Conservation (phyloP, 2,888 invertebrate species). For the Lathronympha strigana region DNA sequence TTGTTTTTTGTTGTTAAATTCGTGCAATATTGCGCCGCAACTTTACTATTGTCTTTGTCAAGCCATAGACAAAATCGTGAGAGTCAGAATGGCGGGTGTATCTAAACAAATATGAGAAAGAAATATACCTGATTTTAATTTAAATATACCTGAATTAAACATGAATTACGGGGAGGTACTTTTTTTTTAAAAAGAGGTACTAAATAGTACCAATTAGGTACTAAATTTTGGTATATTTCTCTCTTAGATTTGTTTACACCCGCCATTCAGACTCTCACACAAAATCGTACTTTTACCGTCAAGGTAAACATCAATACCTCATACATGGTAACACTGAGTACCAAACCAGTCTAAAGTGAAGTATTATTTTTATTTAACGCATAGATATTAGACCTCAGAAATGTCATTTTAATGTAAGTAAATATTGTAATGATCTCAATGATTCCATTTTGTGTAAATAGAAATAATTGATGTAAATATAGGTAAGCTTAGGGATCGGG, state of each 20-base stretch:
- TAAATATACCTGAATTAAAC: too few species aligned
- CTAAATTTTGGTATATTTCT: too few species aligned
- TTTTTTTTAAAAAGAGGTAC: too few species aligned
- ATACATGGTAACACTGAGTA: conserved; percentile 65
- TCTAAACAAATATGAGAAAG: too few species aligned
- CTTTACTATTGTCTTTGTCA: conserved; percentile 47
- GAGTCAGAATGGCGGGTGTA: too few species aligned
- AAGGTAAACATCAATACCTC: conserved; percentile 67
- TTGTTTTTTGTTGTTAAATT: conserved; percentile 45
- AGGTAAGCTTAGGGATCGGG: conserved; percentile 60
- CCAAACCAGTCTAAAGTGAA: conserved; percentile 78
- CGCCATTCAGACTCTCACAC: too few species aligned
- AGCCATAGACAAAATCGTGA: conserved; percentile 50
- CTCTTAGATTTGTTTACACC: too few species aligned
- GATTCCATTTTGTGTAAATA: conserved; percentile 83
- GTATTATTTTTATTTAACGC: conserved; percentile 76
- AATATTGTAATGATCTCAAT: conserved; percentile 81
- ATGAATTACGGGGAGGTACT: too few species aligned
- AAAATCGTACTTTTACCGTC: conserved; percentile 40
- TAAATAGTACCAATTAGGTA: too few species aligned
- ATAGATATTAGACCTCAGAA: conserved; percentile 68
- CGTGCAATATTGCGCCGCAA: conserved; percentile 58
- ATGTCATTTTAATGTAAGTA: conserved; percentile 69
- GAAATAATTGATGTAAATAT: conserved; percentile 73
- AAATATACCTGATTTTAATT: too few species aligned